Conservation (phyloP, 2,797 vertebrate genomes). For the Gymnoscopelus braueri region DNA sequence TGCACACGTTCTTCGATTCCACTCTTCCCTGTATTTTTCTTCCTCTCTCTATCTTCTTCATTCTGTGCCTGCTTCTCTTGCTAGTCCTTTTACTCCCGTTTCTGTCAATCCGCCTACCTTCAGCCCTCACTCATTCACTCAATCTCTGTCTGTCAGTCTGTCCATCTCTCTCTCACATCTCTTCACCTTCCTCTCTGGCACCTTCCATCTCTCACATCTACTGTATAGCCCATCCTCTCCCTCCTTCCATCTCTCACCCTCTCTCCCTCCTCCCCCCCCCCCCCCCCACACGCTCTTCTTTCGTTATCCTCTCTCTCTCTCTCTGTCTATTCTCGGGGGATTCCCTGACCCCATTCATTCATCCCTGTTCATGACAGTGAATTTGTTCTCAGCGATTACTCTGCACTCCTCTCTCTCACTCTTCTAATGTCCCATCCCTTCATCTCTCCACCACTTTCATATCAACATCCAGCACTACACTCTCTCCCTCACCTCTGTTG, state of each 20-base stretch:
- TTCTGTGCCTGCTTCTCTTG: too few relatives aligned
- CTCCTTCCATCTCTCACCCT: constrained; percentile 31
- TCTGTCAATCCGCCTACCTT: too few relatives aligned
- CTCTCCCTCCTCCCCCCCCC: background rate
- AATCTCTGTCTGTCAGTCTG: constrained; percentile 23
- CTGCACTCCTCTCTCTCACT: constrained; percentile 34
- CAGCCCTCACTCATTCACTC: constrained; percentile 21
- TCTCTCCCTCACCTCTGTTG: constrained; percentile 69
- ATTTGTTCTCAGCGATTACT: constrained; percentile 75
- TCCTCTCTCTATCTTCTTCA: too few relatives aligned
- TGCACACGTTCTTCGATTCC: too few relatives aligned
- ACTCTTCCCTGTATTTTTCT: too few relatives aligned
- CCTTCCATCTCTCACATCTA: background rate
- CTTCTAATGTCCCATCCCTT: constrained; percentile 49
- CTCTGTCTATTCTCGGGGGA: constrained; percentile 69
- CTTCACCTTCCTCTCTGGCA: background rate
- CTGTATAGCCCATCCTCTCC: constrained; percentile 17
- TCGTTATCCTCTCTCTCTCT: constrained; percentile 38
- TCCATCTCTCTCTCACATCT: constrained; percentile 25
- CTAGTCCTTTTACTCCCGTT: too few relatives aligned
- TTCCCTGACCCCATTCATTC: constrained; percentile 84
- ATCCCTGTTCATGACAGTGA: constrained; percentile 66
- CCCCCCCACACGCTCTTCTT: constrained; percentile 8
- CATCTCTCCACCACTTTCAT: constrained; percentile 65
- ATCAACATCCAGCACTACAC: constrained; percentile 30